Conservation (phyloP, 2,888 invertebrate species). For the Pterobdella sp. region DNA sequence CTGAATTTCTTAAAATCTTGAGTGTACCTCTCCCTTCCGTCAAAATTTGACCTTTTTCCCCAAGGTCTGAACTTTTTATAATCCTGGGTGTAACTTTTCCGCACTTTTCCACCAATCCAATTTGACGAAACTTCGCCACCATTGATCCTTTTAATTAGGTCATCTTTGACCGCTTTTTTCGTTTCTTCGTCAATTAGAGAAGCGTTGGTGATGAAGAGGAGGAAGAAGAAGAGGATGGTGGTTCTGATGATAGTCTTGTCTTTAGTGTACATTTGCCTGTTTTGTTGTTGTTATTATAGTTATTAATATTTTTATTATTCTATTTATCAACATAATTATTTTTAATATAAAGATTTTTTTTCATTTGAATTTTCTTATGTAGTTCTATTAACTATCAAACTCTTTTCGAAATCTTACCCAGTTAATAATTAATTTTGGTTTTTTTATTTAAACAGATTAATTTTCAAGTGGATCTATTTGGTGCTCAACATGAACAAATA, state of each 20-base stretch:
- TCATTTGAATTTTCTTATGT: too few relatives aligned
- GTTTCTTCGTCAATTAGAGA: not conserved
- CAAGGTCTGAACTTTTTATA: constrained; percentile 11
- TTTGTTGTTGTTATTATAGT: not conserved
- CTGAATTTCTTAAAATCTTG: constrained; percentile 6
- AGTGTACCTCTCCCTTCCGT: not conserved
- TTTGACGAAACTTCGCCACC: not conserved
- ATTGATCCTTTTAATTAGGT: not conserved
- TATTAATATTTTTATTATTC: too few relatives aligned
- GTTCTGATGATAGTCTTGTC: not conserved
- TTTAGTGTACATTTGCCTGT: not conserved
- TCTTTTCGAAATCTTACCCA: too few relatives aligned
- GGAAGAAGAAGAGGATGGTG: not conserved
- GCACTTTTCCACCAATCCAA: not conserved
- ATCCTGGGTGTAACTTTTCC: not conserved
- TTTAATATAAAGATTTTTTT: too few relatives aligned
- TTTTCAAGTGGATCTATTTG: too few relatives aligned
- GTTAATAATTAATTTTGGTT: too few relatives aligned
- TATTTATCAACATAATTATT: too few relatives aligned
- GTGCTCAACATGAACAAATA: too few relatives aligned
- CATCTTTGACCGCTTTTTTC: not conserved
- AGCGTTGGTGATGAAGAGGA: too few relatives aligned
- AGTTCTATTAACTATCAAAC: too few relatives aligned
- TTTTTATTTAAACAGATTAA: too few relatives aligned
- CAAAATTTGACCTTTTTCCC: too few relatives aligned